These are phyloP conservation scores for Promerops cafer DNA, from an alignment of 2,113 vertebrate genomes.

Conservation along the genomic window DNA sequence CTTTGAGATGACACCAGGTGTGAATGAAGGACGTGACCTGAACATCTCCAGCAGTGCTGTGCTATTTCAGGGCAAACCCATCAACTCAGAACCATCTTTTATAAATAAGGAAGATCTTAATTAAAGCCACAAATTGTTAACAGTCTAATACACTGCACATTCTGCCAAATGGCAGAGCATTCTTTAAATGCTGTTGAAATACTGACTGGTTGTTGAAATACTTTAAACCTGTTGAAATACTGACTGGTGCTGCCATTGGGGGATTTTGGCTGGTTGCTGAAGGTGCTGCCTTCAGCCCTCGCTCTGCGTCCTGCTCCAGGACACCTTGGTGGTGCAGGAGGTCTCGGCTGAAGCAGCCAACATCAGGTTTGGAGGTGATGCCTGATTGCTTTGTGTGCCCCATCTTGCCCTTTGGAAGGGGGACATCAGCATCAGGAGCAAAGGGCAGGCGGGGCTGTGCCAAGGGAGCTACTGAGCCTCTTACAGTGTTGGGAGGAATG, in stretches of 20 bases:
- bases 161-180: not conserved
- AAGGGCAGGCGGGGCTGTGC: not conserved
- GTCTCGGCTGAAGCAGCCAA: accelerated
- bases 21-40: accelerated
- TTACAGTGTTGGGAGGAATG: not conserved
- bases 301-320: not conserved
- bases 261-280: not conserved
- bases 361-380: not conserved
- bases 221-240: too few relatives aligned
- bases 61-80: not conserved
- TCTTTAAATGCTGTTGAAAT: too few relatives aligned
- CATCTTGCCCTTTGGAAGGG: not conserved
- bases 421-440: accelerated
- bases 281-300: not conserved
- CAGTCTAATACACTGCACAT: not conserved
- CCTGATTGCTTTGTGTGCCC: not conserved
- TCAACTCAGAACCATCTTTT: not conserved
- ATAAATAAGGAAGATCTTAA: not conserved
- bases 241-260: not conserved
- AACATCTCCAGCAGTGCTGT: not conserved
- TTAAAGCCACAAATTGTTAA: not conserved
- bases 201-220: too few relatives aligned
- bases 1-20: not conserved
- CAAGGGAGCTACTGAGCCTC: not conserved
- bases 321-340: not conserved